phyloP scores from a whole-genome alignment of 2,888 invertebrate genomes.

The Lasioglossum leucozonium region DNA sequence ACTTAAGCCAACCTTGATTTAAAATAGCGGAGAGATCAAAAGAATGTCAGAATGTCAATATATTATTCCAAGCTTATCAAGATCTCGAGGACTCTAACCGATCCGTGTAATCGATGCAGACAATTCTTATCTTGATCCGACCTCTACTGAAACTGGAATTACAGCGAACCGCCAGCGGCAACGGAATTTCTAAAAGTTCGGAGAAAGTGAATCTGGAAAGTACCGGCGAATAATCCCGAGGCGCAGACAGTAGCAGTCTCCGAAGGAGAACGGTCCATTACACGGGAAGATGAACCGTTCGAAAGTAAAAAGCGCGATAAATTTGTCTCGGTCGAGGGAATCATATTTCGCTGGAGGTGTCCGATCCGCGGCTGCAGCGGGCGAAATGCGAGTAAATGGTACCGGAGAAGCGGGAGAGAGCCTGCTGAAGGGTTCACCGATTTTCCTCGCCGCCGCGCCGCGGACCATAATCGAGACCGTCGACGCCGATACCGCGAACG shows the following conservation, averaged over 20 bases:
- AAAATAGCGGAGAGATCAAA: no score
- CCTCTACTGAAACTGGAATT: no score
- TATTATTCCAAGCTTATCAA: no score
- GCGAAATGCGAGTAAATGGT: background rate
- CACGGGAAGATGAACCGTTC: background rate
- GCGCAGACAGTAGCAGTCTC: background rate
- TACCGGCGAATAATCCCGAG: background rate
- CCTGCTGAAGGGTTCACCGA: slow-evolving; percentile 35
- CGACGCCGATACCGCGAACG: slow-evolving; percentile 36
- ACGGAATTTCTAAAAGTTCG: background rate
- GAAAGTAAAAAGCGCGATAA: slow-evolving; percentile 8
- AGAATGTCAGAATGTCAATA: no score
- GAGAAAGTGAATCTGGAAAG: background rate
- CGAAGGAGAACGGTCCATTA: background rate
- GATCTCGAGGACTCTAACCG: no score
- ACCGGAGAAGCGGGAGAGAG: background rate
- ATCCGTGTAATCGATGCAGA: no score
- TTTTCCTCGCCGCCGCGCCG: slow-evolving; percentile 30
- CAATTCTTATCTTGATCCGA: no score
- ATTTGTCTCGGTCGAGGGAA: background rate
- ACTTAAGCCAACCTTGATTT: no score
- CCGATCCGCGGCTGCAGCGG: background rate
- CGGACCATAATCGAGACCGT: slow-evolving; percentile 40
- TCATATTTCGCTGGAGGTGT: slow-evolving; percentile 8
- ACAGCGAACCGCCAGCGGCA: background rate